Evolutionary conservation across 2,888 invertebrate species (phyloP), one percentile per base, ranked within the genome.

Genomic region (Latrodectus elegans): DNA sequence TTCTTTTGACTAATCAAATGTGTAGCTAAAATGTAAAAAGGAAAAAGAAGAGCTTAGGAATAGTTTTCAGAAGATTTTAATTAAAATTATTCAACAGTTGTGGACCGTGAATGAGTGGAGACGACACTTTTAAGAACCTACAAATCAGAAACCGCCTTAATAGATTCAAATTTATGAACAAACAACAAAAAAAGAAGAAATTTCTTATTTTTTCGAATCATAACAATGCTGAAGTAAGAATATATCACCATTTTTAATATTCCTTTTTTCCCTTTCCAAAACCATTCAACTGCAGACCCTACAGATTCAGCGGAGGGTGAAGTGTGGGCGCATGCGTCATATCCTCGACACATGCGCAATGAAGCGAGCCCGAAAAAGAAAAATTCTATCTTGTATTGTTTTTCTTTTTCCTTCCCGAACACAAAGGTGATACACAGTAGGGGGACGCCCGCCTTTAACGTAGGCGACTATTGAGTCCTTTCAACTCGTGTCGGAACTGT

Each of bases 391-490:
- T 26, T 75, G 55, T 22, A 15, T 38, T 38, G 55, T 17, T n/a
- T 73, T 53, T 73, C 52, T 73, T 53, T 73, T 53, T 60, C 75
- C 49, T 22, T 68, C 68, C 68, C 38, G 38, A 38, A 38, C 38
- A 38, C 38, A 60, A 60, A 60, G 60, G 60, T 15, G 60, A 60
- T n/a, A 15, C 14, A 12, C 12, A 15, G 60, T 60, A 60, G 60
- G 14, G 4, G 26, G 80, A 38, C 80, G 65, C 75, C 82, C 68
- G 17, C 52, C 15, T 38, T 60, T 71, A 70, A 83, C 76, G 83
- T 83, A 83, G 83, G 83, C 83, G 83, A 60, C 51, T 55, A 11
- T 68, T 55, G 4, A 71, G 83, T 83, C 76, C 75, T 75, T 83
- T 83, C 83, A 83, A 83, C 83, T 83, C 68, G 11, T 15, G 22